Base-by-base conservation (phyloP, 1,140 invertebrate genomes). In the Anastrepha obliqua region DNA sequence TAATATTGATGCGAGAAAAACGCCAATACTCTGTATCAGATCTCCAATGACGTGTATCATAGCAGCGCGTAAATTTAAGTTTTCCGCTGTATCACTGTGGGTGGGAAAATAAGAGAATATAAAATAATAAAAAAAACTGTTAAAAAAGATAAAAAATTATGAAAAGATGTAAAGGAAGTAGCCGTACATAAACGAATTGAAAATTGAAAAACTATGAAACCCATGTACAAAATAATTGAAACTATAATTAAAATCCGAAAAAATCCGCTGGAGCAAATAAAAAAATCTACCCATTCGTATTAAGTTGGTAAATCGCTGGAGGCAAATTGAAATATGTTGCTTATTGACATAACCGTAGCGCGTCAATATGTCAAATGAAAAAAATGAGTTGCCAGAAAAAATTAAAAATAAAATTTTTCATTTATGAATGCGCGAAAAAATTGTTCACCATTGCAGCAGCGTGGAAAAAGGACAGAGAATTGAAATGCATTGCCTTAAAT, bases 11-110 rank as follows among this genome's bases (percentile, higher is more conserved):
- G 98, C 97, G 59, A 97, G 94, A 89, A 98, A 95, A 17, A 98
- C 97, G 0, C 98, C 98, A 86, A 98, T 93, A 93, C 97, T 98
- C 93, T 99, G 98, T 86, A 98, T 95, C 67, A 99, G 95, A 94
- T 99, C 98, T 0, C 98, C 98, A 86, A 99, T 94, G 29, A 98
- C 97, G 93, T 99, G 98, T 89, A 99, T 97, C 89, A 98, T 96
- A 1, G 98, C 98, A 0, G 98, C 98, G 64, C 97, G 94, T 0
- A 98, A 95, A 92, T 98, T 98, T 87, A 99, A 96, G 91, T 98
- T 98, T 20, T 89, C 86, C 0, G 85, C 87, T 9, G 8, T 78
- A 15, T 87, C 86, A 29, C 87, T 87, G 87, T 47, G 67, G 67
- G 67, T 74, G 67, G 39, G 42, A 39, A 42, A 70, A 70, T 87